Base-by-base conservation (phyloP, 2,888 invertebrate genomes). In the Antheraea assamensis region DNA sequence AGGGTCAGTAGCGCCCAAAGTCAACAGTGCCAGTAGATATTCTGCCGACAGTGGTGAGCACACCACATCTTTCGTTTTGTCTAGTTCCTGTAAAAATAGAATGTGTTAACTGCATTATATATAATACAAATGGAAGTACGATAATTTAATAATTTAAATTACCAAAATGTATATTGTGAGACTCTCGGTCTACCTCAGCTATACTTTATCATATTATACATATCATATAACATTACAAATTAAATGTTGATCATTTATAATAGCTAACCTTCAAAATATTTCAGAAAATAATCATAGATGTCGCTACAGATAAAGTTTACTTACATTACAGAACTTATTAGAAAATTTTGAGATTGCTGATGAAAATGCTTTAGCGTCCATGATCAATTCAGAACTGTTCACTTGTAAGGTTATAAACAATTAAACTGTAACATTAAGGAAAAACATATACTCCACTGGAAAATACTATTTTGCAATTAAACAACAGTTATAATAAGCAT, bases 31-130 rank as follows among this genome's bases (percentile, higher is more conserved):
- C 75, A 95, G 78, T 35, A 95, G 83, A 79, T 92, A 88, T 80
- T 95, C 94, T 0, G 94, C 93, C 17, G 95, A 95, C 42, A 95
- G 80, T 1, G 95, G 95, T 5, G 95, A 95, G 27, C 94, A 92
- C 10, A 95, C 90, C 31, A 92, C 88, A 86, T 91, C 95, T 76
- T 88, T 89, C 42, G 78, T 82, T 78, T 92, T 92, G 17, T 88
- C 85, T 70, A 93, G 80, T 84, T 94, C 91, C 95, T 95, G 79
- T 42, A 85, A 83, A 42, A 27, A 73, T 77, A 52, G 35, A 1
- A 68, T 75, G 17, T 71, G 19, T 49, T 42, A 8, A 27, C 42
- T 7, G 42, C 42, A 42, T 7, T 42, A 42, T 42, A 7, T 42
- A 42, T 10, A 42, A 42, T 42, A 42, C 1, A 7, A 7, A 42